phyloP scores from a whole-genome alignment of 2,888 invertebrate genomes.

The Tryphoninae sp. region DNA sequence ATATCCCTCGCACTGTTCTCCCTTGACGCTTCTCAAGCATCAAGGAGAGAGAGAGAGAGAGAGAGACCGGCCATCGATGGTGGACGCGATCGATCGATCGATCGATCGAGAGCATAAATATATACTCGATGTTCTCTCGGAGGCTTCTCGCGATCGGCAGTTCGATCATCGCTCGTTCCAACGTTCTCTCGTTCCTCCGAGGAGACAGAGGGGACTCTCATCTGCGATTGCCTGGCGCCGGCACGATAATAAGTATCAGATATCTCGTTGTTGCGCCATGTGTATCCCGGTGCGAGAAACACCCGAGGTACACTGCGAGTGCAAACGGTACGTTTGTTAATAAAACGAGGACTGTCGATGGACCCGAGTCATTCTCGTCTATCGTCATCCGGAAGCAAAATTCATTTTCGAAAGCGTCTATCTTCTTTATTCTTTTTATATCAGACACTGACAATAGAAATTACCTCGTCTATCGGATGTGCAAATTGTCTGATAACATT shows the following conservation, averaged over 20 bases:
- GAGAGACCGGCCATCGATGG: conserved; percentile 37
- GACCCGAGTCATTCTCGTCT: not conserved
- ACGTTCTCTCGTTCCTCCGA: conserved; percentile 46
- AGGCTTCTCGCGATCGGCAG: conserved; percentile 35
- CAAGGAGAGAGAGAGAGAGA: conserved; percentile 68
- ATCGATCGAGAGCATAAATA: conserved; percentile 51
- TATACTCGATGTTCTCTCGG: conserved; percentile 6
- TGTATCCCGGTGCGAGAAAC: no score
- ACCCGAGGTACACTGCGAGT: no score
- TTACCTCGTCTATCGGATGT: conserved; percentile 54
- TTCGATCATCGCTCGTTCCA: conserved; percentile 64
- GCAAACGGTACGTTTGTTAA: no score
- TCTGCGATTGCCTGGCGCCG: conserved; percentile 42
- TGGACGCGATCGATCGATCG: conserved; percentile 44
- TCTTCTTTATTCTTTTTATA: not conserved
- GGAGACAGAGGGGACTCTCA: conserved; percentile 50
- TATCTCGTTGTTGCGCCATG: conserved; percentile 1
- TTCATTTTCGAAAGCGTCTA: not conserved
- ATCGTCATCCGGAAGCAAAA: conserved; percentile 4
- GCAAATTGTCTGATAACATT: conserved; percentile 60
- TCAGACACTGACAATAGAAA: conserved; percentile 41
- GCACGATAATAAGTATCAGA: conserved; percentile 22
- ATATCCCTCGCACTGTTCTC: conserved; percentile 21
- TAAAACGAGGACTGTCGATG: not conserved
- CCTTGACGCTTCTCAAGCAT: conserved; percentile 69